Conservation (phyloP, 2,797 vertebrate species). For the Liparis tanakae region DNA sequence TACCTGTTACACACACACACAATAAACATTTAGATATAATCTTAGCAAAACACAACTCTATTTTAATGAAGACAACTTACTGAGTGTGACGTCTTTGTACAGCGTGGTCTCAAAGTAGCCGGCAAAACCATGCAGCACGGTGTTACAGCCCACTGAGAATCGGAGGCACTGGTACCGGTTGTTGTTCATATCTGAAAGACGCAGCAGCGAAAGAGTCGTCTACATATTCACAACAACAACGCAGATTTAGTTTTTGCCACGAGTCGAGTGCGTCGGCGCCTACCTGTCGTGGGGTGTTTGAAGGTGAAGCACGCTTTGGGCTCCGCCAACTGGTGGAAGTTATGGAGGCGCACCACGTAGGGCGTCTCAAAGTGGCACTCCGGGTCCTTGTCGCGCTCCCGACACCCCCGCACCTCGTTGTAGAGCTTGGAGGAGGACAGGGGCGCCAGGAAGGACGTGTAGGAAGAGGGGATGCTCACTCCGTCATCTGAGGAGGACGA, state of each 20-base stretch:
- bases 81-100: slow-evolving; percentile 91
- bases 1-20: slow-evolving; percentile 80
- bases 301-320: slow-evolving; percentile 93
- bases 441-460: slow-evolving; percentile 92
- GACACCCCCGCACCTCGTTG: slow-evolving; percentile 92
- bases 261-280: neutral
- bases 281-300: slow-evolving; percentile 86
- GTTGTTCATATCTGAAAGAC: slow-evolving; percentile 89
- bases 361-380: slow-evolving; percentile 96
- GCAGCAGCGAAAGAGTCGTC: neutral
- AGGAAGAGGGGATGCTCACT: slow-evolving; percentile 91
- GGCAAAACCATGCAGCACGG: slow-evolving; percentile 92
- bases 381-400: slow-evolving; percentile 92
- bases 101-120: slow-evolving; percentile 94
- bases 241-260: neutral
- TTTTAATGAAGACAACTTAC: slow-evolving; percentile 76
- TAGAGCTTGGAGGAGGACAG: slow-evolving; percentile 95
- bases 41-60: neutral
- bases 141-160: slow-evolving; percentile 88
- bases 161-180: slow-evolving; percentile 90
- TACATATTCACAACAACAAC: slow-evolving; percentile 16
- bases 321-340: slow-evolving; percentile 92
- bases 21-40: neutral
- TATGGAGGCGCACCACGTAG: slow-evolving; percentile 93
- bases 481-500: slow-evolving; percentile 80